phyloP scores from a whole-genome alignment of 1,140 invertebrate species.

The Bombus fervidus region DNA sequence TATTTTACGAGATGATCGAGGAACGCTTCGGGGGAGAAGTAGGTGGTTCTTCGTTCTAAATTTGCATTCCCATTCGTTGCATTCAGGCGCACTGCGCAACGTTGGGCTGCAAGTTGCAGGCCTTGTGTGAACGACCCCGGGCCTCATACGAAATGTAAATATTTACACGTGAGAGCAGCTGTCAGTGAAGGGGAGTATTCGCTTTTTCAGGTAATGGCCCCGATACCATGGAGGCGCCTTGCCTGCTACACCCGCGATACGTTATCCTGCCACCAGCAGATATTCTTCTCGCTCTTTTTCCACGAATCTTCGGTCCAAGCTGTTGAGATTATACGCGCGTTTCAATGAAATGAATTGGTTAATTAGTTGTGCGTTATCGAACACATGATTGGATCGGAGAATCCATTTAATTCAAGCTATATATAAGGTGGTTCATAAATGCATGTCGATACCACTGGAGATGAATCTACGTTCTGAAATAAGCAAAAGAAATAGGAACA shows the following conservation, averaged over 20 bases:
- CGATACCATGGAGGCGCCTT: background rate
- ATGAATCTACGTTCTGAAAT: too few relatives aligned
- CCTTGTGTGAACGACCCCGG: constrained; percentile 36
- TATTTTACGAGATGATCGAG: background rate
- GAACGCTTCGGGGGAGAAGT: background rate
- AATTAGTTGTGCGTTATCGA: background rate
- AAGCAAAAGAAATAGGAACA: too few relatives aligned
- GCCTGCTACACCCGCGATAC: background rate
- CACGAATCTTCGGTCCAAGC: background rate
- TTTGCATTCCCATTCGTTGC: background rate
- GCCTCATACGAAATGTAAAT: constrained; percentile 41
- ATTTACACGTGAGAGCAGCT: constrained; percentile 48
- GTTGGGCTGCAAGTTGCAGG: background rate
- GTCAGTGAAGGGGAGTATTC: constrained; percentile 42
- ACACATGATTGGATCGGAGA: too few relatives aligned
- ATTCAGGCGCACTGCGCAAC: background rate
- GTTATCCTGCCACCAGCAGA: background rate
- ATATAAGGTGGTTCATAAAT: too few relatives aligned
- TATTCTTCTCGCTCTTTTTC: too few relatives aligned
- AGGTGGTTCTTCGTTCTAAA: constrained; percentile 9
- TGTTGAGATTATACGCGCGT: too few relatives aligned
- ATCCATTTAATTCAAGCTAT: too few relatives aligned
- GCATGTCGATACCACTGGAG: too few relatives aligned
- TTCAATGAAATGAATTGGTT: background rate
- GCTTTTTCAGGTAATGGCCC: constrained; percentile 25